Base-by-base conservation (phyloP, 2,888 invertebrate genomes). In the Fissipunctia ypsillon region DNA sequence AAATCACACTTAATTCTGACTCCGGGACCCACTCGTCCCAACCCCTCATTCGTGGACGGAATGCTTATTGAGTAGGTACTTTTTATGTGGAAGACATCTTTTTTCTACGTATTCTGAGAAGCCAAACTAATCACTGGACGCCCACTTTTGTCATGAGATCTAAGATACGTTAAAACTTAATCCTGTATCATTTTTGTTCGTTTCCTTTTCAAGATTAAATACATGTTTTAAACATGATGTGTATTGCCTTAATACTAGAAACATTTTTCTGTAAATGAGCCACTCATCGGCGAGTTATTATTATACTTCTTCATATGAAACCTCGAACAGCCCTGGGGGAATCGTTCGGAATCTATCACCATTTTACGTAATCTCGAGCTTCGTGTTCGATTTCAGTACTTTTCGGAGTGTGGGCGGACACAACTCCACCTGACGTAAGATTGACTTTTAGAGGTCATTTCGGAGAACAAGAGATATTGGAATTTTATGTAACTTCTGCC, bases 1-100 rank as follows among this genome's bases (percentile, higher is more conserved):
- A 95, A 95, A 95, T 95, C 95, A 94, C 91, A 94, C 92, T 93
- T 94, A 94, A 94, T 93, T 94, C 94, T 89, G 90, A 88, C 91
- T 89, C 88, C 85, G 87, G 90, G 91, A 90, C 92, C 90, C 87
- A 90, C 90, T 90, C 87, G 87, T 78, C 80, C 88, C 88, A 88
- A 86, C 89, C 91, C 89, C 89, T 77, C 76, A 90, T 89, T 89
- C 95, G 95, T 94, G 95, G 85, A 87, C 91, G 79, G 95, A 94
- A 95, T 95, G 91, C 91, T 91, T 92, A 93, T 93, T 86, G 78
- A 84, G 79, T n/a, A n/a, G n/a, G n/a, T 84, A 86, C 83, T 81
- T 86, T 86, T 82, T 81, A 64, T 78, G 61, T 88, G 76, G 85
- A 88, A 81, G 81, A 83, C 81, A 78, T 82, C 60, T 75, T 80